phyloP scores from a whole-genome alignment of 64 coral and sea anemone genomes.

The Hydrozoanthus tunicans region DNA sequence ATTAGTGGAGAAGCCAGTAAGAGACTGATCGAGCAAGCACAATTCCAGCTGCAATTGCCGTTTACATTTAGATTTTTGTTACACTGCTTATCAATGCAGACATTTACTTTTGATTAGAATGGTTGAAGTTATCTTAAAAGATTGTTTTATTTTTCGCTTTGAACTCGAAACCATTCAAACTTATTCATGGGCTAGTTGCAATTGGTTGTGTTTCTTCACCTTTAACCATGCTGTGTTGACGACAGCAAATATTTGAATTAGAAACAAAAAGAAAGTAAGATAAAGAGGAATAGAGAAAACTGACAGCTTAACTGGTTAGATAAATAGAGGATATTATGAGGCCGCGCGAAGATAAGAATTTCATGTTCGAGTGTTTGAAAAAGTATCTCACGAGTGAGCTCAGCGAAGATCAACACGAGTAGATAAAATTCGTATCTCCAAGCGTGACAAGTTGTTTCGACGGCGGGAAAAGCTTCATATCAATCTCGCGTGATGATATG shows the following conservation, averaged over 20 bases:
- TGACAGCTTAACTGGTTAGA: background rate
- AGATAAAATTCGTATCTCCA: no score
- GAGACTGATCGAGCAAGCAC: background rate
- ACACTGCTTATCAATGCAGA: background rate
- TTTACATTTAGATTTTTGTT: background rate
- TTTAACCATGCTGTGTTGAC: background rate
- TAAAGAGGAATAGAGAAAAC: no score
- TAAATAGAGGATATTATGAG: background rate
- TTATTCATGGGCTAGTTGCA: slow-evolving; percentile 54
- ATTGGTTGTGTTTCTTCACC: slow-evolving; percentile 40
- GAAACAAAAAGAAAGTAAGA: background rate
- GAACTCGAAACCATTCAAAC: slow-evolving; percentile 5
- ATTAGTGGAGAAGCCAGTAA: no score
- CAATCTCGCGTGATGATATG: no score
- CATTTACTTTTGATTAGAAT: no score
- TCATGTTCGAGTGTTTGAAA: no score
- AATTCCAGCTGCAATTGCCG: background rate
- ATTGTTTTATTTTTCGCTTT: background rate
- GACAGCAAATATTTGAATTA: slow-evolving; percentile 37
- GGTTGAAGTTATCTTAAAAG: background rate
- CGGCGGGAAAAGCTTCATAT: no score
- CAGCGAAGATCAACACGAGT: no score
- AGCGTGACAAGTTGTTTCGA: no score
- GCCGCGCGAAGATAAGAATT: no score
- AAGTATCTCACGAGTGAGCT: no score